Conservation (phyloP, 2,888 invertebrate species). For the Xestia c-nigrum region DNA sequence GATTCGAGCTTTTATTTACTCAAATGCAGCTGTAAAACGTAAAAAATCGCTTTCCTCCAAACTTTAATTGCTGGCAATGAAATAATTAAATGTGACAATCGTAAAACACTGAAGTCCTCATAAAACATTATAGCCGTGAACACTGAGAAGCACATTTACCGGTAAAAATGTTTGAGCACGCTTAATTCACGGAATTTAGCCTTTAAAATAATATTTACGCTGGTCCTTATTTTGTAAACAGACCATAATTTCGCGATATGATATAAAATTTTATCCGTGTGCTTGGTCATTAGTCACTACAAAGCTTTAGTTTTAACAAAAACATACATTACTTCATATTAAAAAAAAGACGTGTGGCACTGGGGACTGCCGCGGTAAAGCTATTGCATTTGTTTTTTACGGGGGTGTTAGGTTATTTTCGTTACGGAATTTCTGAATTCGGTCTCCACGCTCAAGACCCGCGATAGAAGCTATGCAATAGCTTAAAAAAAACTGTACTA, state of each 20-base stretch:
- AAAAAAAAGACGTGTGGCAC: no score
- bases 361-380: no score
- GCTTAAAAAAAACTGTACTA: background rate
- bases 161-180: constrained; percentile 68
- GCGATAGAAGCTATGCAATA: no score
- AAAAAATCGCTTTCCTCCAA: constrained; percentile 88
- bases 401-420: no score
- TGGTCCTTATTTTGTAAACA: constrained; percentile 48
- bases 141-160: constrained; percentile 76
- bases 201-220: constrained; percentile 59
- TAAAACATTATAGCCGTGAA: constrained; percentile 87
- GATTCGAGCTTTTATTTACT: constrained; percentile 87
- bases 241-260: constrained; percentile 35
- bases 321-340: background rate
- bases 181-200: constrained; percentile 59
- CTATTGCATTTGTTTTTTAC: no score
- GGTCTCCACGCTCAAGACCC: no score
- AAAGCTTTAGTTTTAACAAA: background rate
- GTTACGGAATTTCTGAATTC: no score
- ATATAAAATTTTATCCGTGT: constrained; percentile 17
- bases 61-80: constrained; percentile 90
- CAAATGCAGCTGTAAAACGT: constrained; percentile 88
- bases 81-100: constrained; percentile 90
- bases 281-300: background rate
- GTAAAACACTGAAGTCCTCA: constrained; percentile 85